Conservation (phyloP, 2,113 vertebrate species). For the Lycocorax pyrrhopterus region DNA sequence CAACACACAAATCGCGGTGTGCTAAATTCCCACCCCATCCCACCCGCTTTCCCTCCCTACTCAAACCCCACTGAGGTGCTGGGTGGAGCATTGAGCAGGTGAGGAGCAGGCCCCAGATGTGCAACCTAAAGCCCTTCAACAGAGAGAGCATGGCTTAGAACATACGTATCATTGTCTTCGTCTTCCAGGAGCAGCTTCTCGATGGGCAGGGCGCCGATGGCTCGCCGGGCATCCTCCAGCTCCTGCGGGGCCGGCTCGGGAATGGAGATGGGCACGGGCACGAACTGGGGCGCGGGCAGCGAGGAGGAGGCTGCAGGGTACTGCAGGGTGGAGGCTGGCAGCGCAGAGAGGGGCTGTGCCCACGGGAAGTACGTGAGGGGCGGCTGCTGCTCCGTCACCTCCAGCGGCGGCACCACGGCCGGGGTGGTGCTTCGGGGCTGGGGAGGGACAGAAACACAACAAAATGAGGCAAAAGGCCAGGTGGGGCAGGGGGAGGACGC, state of each 20-base stretch:
- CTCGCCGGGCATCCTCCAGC: constrained; percentile 73
- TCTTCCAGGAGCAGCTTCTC: constrained; percentile 88
- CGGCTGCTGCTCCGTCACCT: constrained; percentile 78
- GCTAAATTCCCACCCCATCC: not conserved
- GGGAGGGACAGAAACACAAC: not conserved
- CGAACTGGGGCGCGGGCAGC: constrained; percentile 74
- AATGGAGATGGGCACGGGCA: constrained; percentile 82
- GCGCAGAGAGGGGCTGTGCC: constrained; percentile 84
- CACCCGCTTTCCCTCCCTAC: not conserved
- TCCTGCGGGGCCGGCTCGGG: constrained; percentile 78
- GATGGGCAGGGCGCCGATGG: constrained; percentile 75
- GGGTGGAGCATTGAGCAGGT: not conserved
- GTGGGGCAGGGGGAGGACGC: not conserved
- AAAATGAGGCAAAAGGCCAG: not conserved
- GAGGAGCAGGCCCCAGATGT: not conserved
- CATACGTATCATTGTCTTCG: constrained; percentile 78
- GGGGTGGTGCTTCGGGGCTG: constrained; percentile 78
- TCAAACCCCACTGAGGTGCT: not conserved
- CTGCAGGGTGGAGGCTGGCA: constrained; percentile 78
- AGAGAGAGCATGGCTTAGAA: constrained; percentile 77
- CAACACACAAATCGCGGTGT: accelerated
- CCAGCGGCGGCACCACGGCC: constrained; percentile 76
- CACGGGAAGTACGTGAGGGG: constrained; percentile 88
- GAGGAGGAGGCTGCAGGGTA: constrained; percentile 76
- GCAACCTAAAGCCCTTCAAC: constrained; percentile 73